Base-by-base conservation (phyloP, 2,797 vertebrate species). In the Tragopan temminckii region DNA sequence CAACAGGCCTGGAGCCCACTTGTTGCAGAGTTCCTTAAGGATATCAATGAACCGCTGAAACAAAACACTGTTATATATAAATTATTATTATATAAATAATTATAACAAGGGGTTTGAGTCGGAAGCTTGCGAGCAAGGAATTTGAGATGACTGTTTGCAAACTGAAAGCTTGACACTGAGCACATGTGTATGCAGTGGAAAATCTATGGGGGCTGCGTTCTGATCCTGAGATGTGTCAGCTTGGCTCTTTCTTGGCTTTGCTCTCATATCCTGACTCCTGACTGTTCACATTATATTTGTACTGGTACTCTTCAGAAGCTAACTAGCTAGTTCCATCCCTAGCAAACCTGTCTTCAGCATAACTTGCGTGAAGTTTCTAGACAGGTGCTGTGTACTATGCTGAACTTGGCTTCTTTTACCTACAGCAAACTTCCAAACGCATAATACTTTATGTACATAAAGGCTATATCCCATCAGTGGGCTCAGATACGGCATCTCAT, bases 201-300 rank as follows among this genome's bases (percentile, higher is more conserved):
- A 43, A 27, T 14, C 8, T 14, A 2, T 7, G 4, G 38, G 10
- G 10, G 9, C 23, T 84, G 2, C 0, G 0, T 87, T 67, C 46
- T 71, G 12, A 24, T 71, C 36, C 31, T 53, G 20, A 52, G 27
- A 33, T 35, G 13, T 18, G 42, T 17, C 23, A 0, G 0, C 29
- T 2, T 50, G 25, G 23, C 25, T 66, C 9, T 14, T 18, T 74
- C 16, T 24, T 43, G 17, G 8, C 29, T 82, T 85, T 81, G 57
- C 13, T 67, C 4, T 70, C 15, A 13, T 7, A 29, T 68, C 9
- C 12, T 63, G 21, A 27, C 10, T 69, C 29, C 29, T 52, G 19
- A 29, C 11, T 66, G 21, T 85, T 87, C 38, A 48, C 46, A 9
- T 4, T 38, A 6, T 8, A 3, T 81, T 87, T 53, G 12, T 63